Conservation (phyloP, 2,888 invertebrate genomes). For the Tetramorium bicarinatum region DNA sequence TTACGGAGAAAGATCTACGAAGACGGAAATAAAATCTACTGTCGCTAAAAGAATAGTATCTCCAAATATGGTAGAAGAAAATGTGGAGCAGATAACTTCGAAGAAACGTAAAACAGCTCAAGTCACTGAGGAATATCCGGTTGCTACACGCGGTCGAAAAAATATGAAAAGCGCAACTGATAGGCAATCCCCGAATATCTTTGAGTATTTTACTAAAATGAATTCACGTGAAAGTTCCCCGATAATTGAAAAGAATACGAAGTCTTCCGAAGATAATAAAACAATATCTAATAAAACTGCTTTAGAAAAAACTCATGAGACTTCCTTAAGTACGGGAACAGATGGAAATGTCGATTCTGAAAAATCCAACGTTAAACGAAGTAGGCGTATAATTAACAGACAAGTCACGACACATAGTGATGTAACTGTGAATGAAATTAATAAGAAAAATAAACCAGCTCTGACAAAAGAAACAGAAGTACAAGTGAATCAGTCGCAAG, state of each 20-base stretch:
- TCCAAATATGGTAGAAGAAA: not conserved
- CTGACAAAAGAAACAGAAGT: not conserved
- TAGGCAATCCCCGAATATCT: conserved; percentile 33
- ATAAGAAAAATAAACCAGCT: not conserved
- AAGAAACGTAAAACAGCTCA: conserved; percentile 51
- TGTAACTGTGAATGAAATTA: not conserved
- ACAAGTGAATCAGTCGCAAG: not conserved
- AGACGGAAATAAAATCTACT: not conserved
- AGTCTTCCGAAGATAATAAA: not conserved
- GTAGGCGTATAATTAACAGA: not conserved
- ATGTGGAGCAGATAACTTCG: not conserved
- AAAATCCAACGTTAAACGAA: not conserved
- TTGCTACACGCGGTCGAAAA: conserved; percentile 2
- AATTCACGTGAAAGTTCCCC: conserved; percentile 17
- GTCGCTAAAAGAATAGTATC: conserved; percentile 45
- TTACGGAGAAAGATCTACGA: not conserved
- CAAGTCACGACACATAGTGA: not conserved
- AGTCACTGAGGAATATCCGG: not conserved
- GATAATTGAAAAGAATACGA: conserved; percentile 3
- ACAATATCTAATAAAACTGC: conserved; percentile 8
- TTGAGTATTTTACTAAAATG: not conserved
- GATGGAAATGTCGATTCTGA: not conserved
- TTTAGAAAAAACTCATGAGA: not conserved
- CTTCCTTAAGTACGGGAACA: not conserved
- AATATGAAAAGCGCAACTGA: not conserved